phyloP scores from a whole-genome alignment of 2,113 vertebrate species.

The Zapus hudsonius region DNA sequence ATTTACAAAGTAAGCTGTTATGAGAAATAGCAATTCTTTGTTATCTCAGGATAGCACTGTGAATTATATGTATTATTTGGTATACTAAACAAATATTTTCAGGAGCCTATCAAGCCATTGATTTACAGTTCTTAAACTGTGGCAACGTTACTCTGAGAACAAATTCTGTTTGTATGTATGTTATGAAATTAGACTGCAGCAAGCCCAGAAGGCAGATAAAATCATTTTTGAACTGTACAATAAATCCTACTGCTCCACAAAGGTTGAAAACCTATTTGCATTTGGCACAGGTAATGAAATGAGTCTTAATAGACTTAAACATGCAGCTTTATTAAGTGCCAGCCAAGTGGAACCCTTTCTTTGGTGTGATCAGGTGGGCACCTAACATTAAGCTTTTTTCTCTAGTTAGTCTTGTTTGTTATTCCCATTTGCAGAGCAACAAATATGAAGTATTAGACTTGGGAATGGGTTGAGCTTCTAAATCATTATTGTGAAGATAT shows the following conservation, averaged over 20 bases:
- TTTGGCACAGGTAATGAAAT: constrained; percentile 78
- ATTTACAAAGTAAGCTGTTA: constrained; percentile 53
- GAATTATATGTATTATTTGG: constrained; percentile 76
- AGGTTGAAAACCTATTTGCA: constrained; percentile 81
- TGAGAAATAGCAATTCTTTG: constrained; percentile 63
- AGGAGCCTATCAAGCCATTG: constrained; percentile 75
- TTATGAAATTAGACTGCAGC: constrained; percentile 69
- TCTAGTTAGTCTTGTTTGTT: constrained; percentile 61
- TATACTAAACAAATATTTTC: constrained; percentile 82
- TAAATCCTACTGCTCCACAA: constrained; percentile 82
- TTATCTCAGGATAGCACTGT: constrained; percentile 75
- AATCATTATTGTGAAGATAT: constrained; percentile 72
- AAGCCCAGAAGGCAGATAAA: constrained; percentile 72
- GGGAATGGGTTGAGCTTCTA: constrained; percentile 40
- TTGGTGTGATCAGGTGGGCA: constrained; percentile 59
- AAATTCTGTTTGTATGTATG: constrained; percentile 74
- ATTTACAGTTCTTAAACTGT: constrained; percentile 76
- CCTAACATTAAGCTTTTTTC: constrained; percentile 65
- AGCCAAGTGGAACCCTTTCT: constrained; percentile 68
- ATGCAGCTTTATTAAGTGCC: constrained; percentile 66
- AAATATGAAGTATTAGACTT: constrained; percentile 61
- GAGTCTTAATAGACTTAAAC: constrained; percentile 81
- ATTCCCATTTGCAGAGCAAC: constrained; percentile 47
- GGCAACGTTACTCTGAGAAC: constrained; percentile 67
- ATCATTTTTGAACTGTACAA: constrained; percentile 78